These are phyloP conservation scores for Microtus richardsoni DNA, from an alignment of 2,113 vertebrate species.

Conservation along the genomic window DNA sequence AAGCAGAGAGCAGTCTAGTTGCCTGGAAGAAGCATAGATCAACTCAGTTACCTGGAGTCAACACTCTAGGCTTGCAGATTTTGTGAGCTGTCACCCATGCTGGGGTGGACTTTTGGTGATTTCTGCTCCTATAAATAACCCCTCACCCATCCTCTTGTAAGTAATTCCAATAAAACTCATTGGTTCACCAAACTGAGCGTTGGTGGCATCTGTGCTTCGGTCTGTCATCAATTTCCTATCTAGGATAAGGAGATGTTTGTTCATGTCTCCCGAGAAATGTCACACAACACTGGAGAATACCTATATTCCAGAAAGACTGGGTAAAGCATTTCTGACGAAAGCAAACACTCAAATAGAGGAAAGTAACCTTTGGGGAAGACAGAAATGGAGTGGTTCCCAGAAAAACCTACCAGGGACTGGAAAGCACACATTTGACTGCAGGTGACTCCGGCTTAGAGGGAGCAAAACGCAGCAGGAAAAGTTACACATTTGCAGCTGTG, in stretches of 20 bases:
- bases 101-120: background rate
- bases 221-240: background rate
- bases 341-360: constrained; percentile 30
- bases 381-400: constrained; percentile 12
- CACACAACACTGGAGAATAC: background rate
- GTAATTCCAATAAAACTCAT: background rate
- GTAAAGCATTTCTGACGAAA: constrained; percentile 31
- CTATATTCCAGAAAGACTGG: constrained; percentile 1
- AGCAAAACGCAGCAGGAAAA: constrained; percentile 3
- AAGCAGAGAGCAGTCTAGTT: background rate
- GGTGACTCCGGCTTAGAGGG: background rate
- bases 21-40: background rate
- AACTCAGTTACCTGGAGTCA: background rate
- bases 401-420: background rate
- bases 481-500: background rate
- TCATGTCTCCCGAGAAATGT: background rate
- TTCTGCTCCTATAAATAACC: background rate
- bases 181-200: background rate
- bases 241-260: background rate
- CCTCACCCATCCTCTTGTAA: background rate
- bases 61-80: background rate
- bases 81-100: background rate
- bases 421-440: background rate
- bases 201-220: background rate
- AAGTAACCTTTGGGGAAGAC: constrained; percentile 5